phyloP scores from a whole-genome alignment of 2,113 vertebrate genomes.

The Pholis gunnellus region DNA sequence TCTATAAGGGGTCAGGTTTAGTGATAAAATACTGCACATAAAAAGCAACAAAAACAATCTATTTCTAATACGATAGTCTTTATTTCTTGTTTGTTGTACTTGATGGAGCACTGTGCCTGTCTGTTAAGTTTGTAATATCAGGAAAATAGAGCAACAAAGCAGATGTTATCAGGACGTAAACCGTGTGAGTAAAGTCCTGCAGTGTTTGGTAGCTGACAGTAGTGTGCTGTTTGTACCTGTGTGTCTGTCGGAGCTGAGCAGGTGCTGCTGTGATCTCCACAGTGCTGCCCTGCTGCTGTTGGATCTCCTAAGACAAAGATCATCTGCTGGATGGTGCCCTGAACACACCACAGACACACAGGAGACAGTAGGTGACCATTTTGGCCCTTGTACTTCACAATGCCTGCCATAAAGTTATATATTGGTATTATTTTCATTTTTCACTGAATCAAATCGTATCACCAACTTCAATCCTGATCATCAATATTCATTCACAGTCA shows the following conservation, averaged over 20 bases:
- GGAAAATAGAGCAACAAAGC: neutral
- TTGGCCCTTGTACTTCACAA: neutral
- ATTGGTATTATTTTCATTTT: too few species aligned
- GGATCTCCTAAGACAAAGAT: conserved; percentile 54
- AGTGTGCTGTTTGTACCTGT: conserved; percentile 38
- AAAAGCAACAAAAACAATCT: too few species aligned
- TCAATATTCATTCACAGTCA: too few species aligned
- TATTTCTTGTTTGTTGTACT: too few species aligned
- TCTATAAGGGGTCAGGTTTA: too few species aligned
- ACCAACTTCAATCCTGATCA: too few species aligned
- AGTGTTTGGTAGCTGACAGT: neutral
- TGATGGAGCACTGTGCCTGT: too few species aligned
- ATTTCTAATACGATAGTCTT: too few species aligned
- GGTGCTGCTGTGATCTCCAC: conserved; percentile 44
- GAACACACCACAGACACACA: conserved; percentile 19
- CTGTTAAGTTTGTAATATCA: neutral
- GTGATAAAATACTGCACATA: too few species aligned
- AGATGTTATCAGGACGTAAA: neutral
- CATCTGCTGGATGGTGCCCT: conserved; percentile 68
- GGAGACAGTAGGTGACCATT: neutral
- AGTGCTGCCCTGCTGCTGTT: conserved; percentile 26
- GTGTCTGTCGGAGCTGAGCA: conserved; percentile 45
- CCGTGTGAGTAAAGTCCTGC: neutral
- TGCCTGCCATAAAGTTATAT: too few species aligned
- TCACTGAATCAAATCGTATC: too few species aligned